These are phyloP conservation scores for Diceros bicornis DNA, from an alignment of 2,797 vertebrate species.

Conservation along the genomic window DNA sequence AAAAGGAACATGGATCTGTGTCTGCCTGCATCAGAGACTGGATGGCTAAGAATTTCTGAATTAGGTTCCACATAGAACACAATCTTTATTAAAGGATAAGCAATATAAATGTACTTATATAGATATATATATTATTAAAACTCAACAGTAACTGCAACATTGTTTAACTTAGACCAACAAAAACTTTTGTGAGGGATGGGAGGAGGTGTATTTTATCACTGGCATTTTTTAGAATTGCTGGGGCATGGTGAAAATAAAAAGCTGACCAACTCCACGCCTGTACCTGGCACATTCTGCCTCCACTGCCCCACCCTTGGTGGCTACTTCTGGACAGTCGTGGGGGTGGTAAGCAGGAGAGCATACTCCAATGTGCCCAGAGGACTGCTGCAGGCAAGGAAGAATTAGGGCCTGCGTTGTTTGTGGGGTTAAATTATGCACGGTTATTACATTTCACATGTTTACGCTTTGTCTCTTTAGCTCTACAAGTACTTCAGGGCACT, in stretches of 20 bases:
- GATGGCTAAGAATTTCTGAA: background rate
- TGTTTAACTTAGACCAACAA: background rate
- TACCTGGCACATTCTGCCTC: background rate
- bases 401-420: background rate
- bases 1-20: background rate
- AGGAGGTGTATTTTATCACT: conserved; percentile 28
- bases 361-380: background rate
- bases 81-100: background rate
- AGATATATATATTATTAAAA: background rate
- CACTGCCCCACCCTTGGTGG: too few species aligned
- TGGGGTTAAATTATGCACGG: background rate
- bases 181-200: background rate
- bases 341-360: background rate
- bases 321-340: too few species aligned
- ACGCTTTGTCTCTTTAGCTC: background rate
- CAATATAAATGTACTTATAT: background rate
- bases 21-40: background rate
- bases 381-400: background rate
- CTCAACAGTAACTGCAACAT: background rate
- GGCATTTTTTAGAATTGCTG: background rate
- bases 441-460: background rate
- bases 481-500: background rate
- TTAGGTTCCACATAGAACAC: background rate
- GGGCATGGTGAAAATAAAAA: background rate
- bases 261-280: too few species aligned